These are phyloP conservation scores for Chloropsis hardwickii DNA, from an alignment of 2,113 vertebrate genomes.

Conservation along the genomic window DNA sequence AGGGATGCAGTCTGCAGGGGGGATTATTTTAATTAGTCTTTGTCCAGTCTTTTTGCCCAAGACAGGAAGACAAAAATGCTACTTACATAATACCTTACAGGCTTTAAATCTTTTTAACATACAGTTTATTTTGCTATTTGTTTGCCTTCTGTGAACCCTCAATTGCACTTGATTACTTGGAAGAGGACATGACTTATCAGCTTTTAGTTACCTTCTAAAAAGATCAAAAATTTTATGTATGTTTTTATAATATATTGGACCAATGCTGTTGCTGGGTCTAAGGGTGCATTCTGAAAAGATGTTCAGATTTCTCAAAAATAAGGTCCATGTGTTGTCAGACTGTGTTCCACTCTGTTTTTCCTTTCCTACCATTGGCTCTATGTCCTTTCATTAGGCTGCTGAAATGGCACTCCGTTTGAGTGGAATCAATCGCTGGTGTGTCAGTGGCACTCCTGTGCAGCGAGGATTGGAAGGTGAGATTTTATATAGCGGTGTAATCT, in stretches of 20 bases:
- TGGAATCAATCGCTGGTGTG: constrained; percentile 96
- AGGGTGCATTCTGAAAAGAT: neutral
- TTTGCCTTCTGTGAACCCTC: neutral
- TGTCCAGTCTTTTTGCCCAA: neutral
- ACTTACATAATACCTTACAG: neutral
- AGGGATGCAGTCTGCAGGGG: neutral
- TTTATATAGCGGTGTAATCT: neutral
- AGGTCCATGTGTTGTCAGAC: accelerated
- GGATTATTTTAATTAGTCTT: neutral
- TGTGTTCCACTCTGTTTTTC: neutral
- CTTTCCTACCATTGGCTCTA: neutral
- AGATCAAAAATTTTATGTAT: neutral
- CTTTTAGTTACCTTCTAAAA: neutral
- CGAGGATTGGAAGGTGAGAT: constrained; percentile 91
- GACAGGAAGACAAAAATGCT: neutral
- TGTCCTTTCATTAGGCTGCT: constrained; percentile 81
- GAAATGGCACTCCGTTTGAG: constrained; percentile 96
- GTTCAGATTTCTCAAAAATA: neutral
- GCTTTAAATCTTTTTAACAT: neutral
- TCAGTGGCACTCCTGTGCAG: constrained; percentile 98
- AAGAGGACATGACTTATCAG: neutral
- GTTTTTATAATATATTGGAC: neutral
- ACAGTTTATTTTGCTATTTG: neutral
- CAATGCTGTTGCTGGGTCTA: neutral
- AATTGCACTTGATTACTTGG: neutral